A percentile compares a stretch with the other conserved stretches of the same genome.
phyloP scores from a whole-genome alignment of 1,140 invertebrate species.

The Aradophagus sp. region DNA sequence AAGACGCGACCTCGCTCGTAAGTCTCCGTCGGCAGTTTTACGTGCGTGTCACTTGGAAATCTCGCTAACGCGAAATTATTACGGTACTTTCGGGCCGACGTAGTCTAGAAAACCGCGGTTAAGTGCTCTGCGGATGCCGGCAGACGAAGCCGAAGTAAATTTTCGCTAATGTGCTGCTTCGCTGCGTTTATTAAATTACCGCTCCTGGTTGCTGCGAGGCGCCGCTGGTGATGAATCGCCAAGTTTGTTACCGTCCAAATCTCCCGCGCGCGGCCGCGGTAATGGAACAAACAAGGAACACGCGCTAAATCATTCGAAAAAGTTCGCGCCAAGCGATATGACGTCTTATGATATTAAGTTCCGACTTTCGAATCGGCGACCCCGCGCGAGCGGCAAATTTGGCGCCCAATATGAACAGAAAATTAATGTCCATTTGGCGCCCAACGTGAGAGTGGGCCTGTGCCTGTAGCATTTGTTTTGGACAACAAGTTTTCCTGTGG shows the following conservation, averaged over 20 bases:
- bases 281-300: slow-evolving; percentile 57
- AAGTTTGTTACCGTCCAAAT: slow-evolving; percentile 45
- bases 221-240: slow-evolving; percentile 44
- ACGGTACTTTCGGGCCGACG: slow-evolving; percentile 59
- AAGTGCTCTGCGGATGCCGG: slow-evolving; percentile 56
- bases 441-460: too few species aligned
- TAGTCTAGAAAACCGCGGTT: slow-evolving; percentile 58
- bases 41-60: slow-evolving; percentile 42
- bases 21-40: slow-evolving; percentile 30
- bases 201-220: slow-evolving; percentile 23
- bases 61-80: slow-evolving; percentile 61
- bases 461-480: too few species aligned
- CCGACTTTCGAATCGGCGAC: slow-evolving; percentile 29
- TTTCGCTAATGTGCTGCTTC: slow-evolving; percentile 55
- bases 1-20: slow-evolving; percentile 11
- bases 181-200: slow-evolving; percentile 57
- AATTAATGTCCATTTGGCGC: slow-evolving; percentile 16
- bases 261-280: slow-evolving; percentile 18
- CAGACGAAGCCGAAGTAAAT: slow-evolving; percentile 57
- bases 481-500: too few species aligned
- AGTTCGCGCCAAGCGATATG: slow-evolving; percentile 35
- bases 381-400: slow-evolving; percentile 5
- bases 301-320: slow-evolving; percentile 54
- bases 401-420: not conserved
- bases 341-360: slow-evolving; percentile 45